Evolutionary conservation across 2,888 invertebrate genomes (phyloP).

Genomic region (Polyommatus iphigenia): DNA sequence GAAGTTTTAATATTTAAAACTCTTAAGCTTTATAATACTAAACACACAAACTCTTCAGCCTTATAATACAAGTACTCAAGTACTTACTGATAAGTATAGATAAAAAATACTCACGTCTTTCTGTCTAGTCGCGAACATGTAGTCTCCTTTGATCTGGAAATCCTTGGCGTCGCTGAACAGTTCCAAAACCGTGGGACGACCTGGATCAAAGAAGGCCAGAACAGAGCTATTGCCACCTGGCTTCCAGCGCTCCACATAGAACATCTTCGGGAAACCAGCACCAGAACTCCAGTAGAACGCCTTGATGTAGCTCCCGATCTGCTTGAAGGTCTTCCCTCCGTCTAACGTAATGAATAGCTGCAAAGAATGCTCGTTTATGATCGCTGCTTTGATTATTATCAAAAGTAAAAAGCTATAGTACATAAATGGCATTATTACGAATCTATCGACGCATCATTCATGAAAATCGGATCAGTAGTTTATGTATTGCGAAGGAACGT

Average conservation of each 20-base stretch:
- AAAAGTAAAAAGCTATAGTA: not conserved
- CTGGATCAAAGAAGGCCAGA: conserved; percentile 81
- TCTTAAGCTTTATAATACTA: too few species aligned
- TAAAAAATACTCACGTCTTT: conserved; percentile 73
- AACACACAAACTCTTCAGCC: too few species aligned
- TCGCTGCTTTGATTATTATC: not conserved
- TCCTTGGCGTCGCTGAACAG: conserved; percentile 87
- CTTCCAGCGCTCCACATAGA: conserved; percentile 86
- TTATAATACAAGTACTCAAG: too few species aligned
- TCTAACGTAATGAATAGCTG: conserved; percentile 89
- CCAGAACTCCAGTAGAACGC: conserved; percentile 87
- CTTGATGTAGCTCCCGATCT: conserved; percentile 87
- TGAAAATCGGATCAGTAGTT: too few species aligned
- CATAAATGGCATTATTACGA: not conserved
- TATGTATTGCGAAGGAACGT: too few species aligned
- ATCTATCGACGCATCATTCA: not conserved
- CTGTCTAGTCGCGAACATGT: conserved; percentile 90
- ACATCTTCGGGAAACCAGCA: conserved; percentile 67
- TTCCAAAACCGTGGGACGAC: conserved; percentile 74
- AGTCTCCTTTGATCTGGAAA: conserved; percentile 90
- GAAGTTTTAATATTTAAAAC: too few species aligned
- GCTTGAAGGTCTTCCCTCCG: conserved; percentile 86
- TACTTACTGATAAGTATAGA: not conserved
- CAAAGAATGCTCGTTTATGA: conserved; percentile 40
- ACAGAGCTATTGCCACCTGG: conserved; percentile 83